phyloP scores from a whole-genome alignment of 2,888 invertebrate species.

The Phyllotreta cruciferae region DNA sequence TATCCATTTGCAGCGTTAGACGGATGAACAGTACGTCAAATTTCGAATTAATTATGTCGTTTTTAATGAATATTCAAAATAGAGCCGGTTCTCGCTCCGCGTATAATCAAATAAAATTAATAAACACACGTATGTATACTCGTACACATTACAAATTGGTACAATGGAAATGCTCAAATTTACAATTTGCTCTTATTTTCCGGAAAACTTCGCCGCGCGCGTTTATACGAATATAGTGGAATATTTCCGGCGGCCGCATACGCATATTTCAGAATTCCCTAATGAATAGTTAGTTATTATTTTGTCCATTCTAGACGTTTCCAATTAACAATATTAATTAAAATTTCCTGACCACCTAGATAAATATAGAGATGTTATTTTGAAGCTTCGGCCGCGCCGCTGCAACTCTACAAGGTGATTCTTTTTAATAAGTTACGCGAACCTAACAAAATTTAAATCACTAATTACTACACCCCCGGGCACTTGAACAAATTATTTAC shows the following conservation, averaged over 20 bases:
- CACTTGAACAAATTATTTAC: too few species aligned
- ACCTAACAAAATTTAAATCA: not conserved
- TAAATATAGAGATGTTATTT: constrained; percentile 52
- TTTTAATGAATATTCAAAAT: constrained; percentile 39
- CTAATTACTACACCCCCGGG: too few species aligned
- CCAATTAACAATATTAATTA: constrained; percentile 57
- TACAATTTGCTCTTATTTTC: constrained; percentile 36
- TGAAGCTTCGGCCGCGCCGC: constrained; percentile 26
- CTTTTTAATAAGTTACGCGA: not conserved
- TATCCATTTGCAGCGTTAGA: too few species aligned
- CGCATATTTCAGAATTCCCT: constrained; percentile 48
- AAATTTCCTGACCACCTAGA: constrained; percentile 56
- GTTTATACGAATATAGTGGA: constrained; percentile 33
- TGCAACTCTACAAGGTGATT: constrained; percentile 24
- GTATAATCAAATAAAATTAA: constrained; percentile 42
- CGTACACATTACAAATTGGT: constrained; percentile 42
- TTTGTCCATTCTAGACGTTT: constrained; percentile 54
- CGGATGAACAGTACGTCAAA: constrained; percentile 10
- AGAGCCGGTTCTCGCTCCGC: constrained; percentile 16
- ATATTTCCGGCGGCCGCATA: constrained; percentile 42
- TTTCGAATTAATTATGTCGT: constrained; percentile 36
- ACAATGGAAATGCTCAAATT: constrained; percentile 39
- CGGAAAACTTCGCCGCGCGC: constrained; percentile 28
- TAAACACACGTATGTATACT: constrained; percentile 28
- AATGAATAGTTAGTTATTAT: constrained; percentile 51